Percentiles rank a stretch among this genome's conserved stretches.
phyloP scores from a whole-genome alignment of 2,888 invertebrate species.

The Phymatocera aterrima region DNA sequence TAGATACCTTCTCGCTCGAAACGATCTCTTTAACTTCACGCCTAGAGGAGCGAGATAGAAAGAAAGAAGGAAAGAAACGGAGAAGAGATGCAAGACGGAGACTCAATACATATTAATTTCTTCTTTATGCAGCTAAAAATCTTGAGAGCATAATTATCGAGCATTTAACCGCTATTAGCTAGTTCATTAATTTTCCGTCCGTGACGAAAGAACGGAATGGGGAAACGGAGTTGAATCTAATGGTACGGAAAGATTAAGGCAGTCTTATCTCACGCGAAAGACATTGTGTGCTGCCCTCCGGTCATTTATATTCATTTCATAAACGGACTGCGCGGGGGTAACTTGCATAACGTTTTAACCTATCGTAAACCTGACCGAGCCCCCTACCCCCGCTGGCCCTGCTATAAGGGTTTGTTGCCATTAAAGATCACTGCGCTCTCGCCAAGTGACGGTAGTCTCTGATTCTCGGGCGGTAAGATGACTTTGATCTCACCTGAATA shows the following conservation, averaged over 20 bases:
- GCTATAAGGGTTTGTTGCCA: conserved; percentile 38
- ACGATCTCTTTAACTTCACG: background rate
- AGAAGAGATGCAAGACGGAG: too few relatives aligned
- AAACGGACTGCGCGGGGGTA: background rate
- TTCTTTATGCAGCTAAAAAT: background rate
- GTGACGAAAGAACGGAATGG: background rate
- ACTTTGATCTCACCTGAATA: conserved; percentile 42
- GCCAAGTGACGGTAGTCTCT: conserved; percentile 29
- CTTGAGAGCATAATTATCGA: background rate
- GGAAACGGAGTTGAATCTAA: background rate
- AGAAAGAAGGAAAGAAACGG: too few relatives aligned
- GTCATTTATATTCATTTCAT: background rate
- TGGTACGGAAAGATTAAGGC: conserved; percentile 23
- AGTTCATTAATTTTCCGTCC: background rate
- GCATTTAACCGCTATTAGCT: background rate
- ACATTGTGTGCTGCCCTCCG: too few relatives aligned
- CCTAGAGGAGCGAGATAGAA: too few relatives aligned
- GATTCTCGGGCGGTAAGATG: conserved; percentile 38
- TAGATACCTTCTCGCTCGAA: background rate
- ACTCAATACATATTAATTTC: too few relatives aligned
- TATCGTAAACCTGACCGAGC: background rate
- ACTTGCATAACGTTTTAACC: background rate
- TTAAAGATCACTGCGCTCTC: conserved; percentile 30
- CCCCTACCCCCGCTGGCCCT: background rate
- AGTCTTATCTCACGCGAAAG: background rate